Evolutionary conservation across 1,140 invertebrate species (phyloP).

Genomic region (Trinorchestia longiramus): DNA sequence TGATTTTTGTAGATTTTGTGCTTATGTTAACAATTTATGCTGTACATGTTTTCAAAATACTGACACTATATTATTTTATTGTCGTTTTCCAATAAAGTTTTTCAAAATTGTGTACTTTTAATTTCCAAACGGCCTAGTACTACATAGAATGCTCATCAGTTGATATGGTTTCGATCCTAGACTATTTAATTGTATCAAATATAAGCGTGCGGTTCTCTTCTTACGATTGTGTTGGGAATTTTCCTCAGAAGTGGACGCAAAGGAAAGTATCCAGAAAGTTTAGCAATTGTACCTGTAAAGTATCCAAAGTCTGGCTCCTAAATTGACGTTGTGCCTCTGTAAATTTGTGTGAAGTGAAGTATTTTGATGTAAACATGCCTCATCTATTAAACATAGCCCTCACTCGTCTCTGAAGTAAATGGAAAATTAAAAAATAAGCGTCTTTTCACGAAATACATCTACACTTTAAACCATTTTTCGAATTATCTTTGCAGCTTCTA

Average conservation of each 20-base stretch:
- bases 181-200: not conserved
- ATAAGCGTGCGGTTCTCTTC: not conserved
- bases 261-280: no score
- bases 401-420: not conserved
- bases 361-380: no score
- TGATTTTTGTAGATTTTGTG: not conserved
- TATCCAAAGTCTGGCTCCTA: no score
- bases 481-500: no score
- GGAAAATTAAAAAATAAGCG: not conserved
- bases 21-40: not conserved
- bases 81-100: slow-evolving; percentile 32
- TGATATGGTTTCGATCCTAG: not conserved
- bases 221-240: not conserved
- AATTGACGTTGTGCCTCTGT: no score
- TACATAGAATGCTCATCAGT: not conserved
- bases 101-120: not conserved
- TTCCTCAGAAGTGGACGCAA: not conserved
- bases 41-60: not conserved
- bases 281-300: no score
- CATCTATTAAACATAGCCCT: not conserved
- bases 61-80: slow-evolving; percentile 48
- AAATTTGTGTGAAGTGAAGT: no score
- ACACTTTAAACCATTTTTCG: not conserved
- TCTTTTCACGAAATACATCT: not conserved
- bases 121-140: not conserved